Conservation (phyloP, 1,140 invertebrate genomes). For the Drosophila sucinea region DNA sequence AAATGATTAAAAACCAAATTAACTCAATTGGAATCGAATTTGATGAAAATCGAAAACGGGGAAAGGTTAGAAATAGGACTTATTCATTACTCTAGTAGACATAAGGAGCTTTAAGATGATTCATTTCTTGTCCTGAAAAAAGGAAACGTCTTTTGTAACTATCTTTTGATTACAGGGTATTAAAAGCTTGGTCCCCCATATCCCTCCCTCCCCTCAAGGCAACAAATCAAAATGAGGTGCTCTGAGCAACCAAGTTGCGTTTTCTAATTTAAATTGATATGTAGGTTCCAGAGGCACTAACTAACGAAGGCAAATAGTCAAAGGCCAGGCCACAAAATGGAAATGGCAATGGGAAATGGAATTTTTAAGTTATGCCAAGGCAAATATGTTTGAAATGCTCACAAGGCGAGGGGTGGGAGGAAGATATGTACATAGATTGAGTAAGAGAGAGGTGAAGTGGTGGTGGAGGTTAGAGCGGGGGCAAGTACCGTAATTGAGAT, state of each 20-base stretch:
- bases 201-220: constrained; percentile 22
- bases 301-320: constrained; percentile 72
- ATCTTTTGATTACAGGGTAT: constrained; percentile 2
- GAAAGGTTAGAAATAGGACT: no score
- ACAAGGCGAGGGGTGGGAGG: constrained; percentile 13
- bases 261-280: constrained; percentile 78
- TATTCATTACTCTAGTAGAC: no score
- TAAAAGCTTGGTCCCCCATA: constrained; percentile 4
- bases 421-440: not conserved
- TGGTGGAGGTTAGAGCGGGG: constrained; percentile 24
- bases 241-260: constrained; percentile 27
- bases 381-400: constrained; percentile 27
- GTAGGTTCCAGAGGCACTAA: constrained; percentile 53
- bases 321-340: constrained; percentile 55
- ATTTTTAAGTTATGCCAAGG: constrained; percentile 79
- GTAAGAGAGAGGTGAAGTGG: not conserved
- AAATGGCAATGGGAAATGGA: constrained; percentile 66
- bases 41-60: no score
- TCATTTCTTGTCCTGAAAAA: no score
- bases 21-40: no score
- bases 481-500: constrained; percentile 80
- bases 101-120: no score
- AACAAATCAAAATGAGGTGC: constrained; percentile 72
- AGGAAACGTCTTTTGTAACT: no score
- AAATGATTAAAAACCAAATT: no score